Percentiles rank a stretch among this genome's conserved stretches.
Evolutionary conservation across 2,113 vertebrate genomes (phyloP).

Genomic region (Oryzias javanicus): DNA sequence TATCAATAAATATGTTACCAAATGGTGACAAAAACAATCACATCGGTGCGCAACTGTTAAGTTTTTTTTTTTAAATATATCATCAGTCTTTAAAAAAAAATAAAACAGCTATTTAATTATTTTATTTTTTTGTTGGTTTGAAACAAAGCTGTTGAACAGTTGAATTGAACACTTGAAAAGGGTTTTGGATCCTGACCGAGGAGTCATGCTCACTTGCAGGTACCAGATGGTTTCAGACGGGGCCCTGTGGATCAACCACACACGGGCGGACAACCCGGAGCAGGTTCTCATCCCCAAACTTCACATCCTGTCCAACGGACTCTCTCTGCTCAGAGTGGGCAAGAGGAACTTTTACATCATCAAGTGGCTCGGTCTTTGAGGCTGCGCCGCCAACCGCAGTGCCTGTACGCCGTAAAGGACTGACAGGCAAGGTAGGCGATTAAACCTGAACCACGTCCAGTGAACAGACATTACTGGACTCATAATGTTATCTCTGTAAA

Average conservation of each 20-base stretch:
- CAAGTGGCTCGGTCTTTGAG: constrained; percentile 87
- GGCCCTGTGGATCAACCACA: constrained; percentile 91
- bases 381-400: background rate
- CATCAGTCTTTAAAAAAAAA: too few relatives aligned
- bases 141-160: background rate
- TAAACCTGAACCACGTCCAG: constrained; percentile 3
- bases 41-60: too few relatives aligned
- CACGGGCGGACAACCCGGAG: constrained; percentile 80
- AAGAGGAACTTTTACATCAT: constrained; percentile 94
- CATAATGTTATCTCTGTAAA: background rate
- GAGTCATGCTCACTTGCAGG: constrained; percentile 65
- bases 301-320: constrained; percentile 91
- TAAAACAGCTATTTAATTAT: too few relatives aligned
- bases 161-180: background rate
- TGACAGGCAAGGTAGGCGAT: constrained; percentile 42
- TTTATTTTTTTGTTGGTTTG: too few relatives aligned
- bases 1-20: too few relatives aligned
- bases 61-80: too few relatives aligned
- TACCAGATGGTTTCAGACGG: constrained; percentile 87
- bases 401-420: constrained; percentile 19
- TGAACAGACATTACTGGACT: constrained; percentile 21
- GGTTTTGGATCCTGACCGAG: background rate
- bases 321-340: constrained; percentile 88
- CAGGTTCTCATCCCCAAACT: constrained; percentile 85
- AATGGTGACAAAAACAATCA: too few relatives aligned